phyloP scores from a whole-genome alignment of 2,113 vertebrate genomes.

The Lamprologus ornatipinnis region DNA sequence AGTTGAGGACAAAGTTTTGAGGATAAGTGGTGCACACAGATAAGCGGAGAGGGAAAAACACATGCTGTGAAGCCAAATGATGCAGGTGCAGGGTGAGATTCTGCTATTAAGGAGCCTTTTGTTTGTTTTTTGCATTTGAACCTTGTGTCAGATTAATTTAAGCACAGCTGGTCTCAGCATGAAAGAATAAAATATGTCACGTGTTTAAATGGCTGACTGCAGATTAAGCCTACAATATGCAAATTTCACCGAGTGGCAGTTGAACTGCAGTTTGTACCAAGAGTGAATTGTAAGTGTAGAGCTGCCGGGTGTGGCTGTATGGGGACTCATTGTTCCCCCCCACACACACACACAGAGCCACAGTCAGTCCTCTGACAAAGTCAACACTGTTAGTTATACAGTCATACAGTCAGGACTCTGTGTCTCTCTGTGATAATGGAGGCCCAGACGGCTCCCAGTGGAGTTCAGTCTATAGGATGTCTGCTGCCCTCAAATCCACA shows the following conservation, averaged over 20 bases:
- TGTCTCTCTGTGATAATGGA: neutral
- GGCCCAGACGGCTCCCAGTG: neutral
- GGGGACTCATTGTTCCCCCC: neutral
- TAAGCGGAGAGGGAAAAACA: neutral
- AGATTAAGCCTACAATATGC: neutral
- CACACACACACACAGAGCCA: neutral
- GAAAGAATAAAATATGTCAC: neutral
- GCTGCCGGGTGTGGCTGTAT: neutral
- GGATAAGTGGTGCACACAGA: neutral
- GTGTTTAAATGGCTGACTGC: neutral
- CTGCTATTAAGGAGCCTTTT: neutral
- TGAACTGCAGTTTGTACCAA: neutral
- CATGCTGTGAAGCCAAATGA: neutral
- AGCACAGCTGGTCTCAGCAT: neutral
- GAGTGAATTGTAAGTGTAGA: neutral
- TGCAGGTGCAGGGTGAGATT: neutral
- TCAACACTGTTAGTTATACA: neutral
- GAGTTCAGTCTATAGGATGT: slow-evolving; percentile 1
- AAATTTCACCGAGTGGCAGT: neutral
- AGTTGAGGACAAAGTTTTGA: neutral
- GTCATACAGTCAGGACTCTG: neutral
- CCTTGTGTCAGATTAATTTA: neutral
- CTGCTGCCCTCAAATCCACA: neutral
- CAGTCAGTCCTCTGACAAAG: neutral
- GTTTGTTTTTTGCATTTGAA: neutral